phyloP scores from a whole-genome alignment of 2,797 vertebrate genomes.

The Linurgus olivaceus region DNA sequence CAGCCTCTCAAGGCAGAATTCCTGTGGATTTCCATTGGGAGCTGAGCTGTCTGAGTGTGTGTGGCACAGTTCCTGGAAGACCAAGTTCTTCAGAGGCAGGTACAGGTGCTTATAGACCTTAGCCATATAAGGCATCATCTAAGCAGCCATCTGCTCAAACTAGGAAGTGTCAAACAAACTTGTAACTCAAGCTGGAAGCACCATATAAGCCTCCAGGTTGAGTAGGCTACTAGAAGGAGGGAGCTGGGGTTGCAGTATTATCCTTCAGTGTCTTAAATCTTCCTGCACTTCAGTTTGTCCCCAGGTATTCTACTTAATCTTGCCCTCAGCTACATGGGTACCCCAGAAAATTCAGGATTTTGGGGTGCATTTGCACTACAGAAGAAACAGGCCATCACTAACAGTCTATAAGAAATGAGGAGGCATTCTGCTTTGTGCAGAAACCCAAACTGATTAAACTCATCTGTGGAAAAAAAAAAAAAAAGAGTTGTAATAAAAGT shows the following conservation, averaged over 20 bases:
- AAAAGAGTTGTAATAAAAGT: background rate
- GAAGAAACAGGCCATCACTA: background rate
- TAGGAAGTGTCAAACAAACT: background rate
- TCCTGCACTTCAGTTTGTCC: background rate
- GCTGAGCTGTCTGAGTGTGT: fast-evolving
- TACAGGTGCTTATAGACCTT: background rate
- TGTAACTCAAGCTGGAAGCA: background rate
- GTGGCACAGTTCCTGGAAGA: background rate
- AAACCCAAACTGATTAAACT: background rate
- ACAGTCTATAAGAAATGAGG: background rate
- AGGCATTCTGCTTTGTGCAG: background rate
- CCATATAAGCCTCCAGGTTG: background rate
- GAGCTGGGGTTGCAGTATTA: background rate
- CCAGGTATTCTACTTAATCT: background rate
- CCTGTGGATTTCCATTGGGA: background rate
- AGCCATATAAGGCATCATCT: background rate
- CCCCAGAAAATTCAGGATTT: background rate
- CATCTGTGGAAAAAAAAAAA: fast-evolving
- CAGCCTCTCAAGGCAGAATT: background rate
- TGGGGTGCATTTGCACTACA: background rate
- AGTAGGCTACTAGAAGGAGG: background rate
- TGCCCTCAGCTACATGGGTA: background rate
- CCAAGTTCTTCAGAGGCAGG: background rate
- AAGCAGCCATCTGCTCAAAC: background rate
- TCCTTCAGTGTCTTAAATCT: background rate